Evolutionary conservation across 1,140 invertebrate species (phyloP), one percentile per base, ranked within the genome.

Genomic region (Cyclina sinensis): DNA sequence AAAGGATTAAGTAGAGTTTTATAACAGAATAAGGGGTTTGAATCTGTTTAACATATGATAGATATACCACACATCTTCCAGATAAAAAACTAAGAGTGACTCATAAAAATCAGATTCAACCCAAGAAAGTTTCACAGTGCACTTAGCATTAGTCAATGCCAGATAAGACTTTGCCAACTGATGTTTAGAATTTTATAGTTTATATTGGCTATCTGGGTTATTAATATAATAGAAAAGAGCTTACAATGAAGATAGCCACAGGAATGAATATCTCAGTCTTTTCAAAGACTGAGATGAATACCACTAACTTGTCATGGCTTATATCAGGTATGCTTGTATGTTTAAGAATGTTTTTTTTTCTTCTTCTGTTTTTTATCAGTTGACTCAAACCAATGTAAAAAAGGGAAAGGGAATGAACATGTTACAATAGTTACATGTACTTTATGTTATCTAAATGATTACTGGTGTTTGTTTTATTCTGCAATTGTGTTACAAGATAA

Each of bases 161-260:
- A 62, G n/a, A 27, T 62, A 27, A 57, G 14, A 57, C 16, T 57
- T 24, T 62, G 24, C 57, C 16, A 57, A 16, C 51, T 27, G 24
- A 27, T 62, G 24, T 21, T 62, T 62, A 27, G 24, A 62, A 24
- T 27, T 62, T 62, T 62, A n/a, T n/a, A n/a, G n/a, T n/a, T n/a
- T n/a, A n/a, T n/a, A n/a, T 54, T 54, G 51, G 7, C 14, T 54
- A 18, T 14, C 21, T 54, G 51, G 51, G 21, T 54, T 18, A 18
- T 18, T 54, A 18, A n/a, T 3, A 54, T 12, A 18, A 18, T 11
- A 14, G 7, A 54, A 54, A 54, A 54, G 21, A 54, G 9, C 9
- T 54, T 27, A 62, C 18, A 62, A 78, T 78, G 74, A 78, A 78
- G 74, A 30, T 78, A 35, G 27, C 46, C 18, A 51, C 46, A 18